A percentile compares a stretch with the other conserved stretches of the same genome.
Evolutionary conservation across 2,113 vertebrate genomes (phyloP).

Genomic region (Chiloscyllium plagiosum): DNA sequence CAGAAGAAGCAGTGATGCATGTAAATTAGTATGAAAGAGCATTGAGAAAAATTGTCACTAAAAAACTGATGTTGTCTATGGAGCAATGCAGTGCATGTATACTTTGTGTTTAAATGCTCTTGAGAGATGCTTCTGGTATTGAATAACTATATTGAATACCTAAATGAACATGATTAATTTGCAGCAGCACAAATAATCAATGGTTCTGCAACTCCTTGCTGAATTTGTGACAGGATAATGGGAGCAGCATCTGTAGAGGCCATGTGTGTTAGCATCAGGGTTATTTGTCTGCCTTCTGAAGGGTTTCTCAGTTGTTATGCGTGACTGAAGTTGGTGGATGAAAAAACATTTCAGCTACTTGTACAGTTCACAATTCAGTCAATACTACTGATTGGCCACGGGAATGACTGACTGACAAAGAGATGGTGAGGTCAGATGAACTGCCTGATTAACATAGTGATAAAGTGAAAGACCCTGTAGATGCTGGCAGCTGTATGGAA

Average conservation of each 20-base stretch:
- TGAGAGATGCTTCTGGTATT: background rate
- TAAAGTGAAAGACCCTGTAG: constrained; percentile 7
- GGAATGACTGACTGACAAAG: background rate
- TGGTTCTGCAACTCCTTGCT: background rate
- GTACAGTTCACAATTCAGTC: background rate
- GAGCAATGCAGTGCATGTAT: background rate
- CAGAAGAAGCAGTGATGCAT: background rate
- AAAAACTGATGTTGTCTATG: background rate
- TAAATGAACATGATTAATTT: background rate
- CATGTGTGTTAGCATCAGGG: background rate
- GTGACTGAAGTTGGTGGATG: background rate
- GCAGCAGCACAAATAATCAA: background rate
- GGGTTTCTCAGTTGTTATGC: background rate
- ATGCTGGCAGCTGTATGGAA: constrained; percentile 15
- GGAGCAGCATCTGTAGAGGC: background rate
- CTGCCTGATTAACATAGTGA: background rate
- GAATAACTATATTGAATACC: background rate
- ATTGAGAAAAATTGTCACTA: background rate
- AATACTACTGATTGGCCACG: background rate
- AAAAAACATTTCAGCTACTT: background rate
- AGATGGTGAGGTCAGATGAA: background rate
- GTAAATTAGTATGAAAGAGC: background rate
- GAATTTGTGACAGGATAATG: constrained; percentile 31
- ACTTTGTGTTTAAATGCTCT: background rate
- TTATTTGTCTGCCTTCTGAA: background rate